Conservation (phyloP, 2,888 invertebrate genomes). For the Corbicula japonica region DNA sequence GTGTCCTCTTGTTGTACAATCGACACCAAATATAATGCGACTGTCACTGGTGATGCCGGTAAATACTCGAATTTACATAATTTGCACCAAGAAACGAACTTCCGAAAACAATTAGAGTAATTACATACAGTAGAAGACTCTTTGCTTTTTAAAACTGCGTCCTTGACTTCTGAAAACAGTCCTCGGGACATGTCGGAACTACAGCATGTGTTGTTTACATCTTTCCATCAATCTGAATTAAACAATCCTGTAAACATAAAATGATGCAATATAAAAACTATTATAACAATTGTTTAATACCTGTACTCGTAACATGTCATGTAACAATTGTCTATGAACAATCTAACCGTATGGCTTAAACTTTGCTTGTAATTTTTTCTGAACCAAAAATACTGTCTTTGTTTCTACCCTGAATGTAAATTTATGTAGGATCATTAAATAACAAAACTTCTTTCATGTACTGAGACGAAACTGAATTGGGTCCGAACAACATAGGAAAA, state of each 20-base stretch:
- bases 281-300: neutral
- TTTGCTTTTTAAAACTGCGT: constrained; percentile 5
- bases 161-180: constrained; percentile 12
- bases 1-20: neutral
- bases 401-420: constrained; percentile 18
- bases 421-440: constrained; percentile 6
- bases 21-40: constrained; percentile 14
- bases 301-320: neutral
- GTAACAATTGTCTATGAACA: neutral
- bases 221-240: constrained; percentile 8
- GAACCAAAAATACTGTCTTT: constrained; percentile 17
- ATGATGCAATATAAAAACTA: neutral
- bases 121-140: neutral
- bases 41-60: constrained; percentile 1
- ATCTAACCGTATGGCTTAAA: neutral
- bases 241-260: constrained; percentile 7
- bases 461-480: too few relatives aligned
- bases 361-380: constrained; percentile 1
- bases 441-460: too few relatives aligned
- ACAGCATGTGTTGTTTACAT: neutral
- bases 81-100: constrained; percentile 13
- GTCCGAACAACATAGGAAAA: too few relatives aligned
- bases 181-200: neutral
- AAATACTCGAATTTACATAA: neutral
- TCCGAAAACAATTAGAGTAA: neutral